phyloP scores from a whole-genome alignment of 2,113 vertebrate species.

The Morone saxatilis region DNA sequence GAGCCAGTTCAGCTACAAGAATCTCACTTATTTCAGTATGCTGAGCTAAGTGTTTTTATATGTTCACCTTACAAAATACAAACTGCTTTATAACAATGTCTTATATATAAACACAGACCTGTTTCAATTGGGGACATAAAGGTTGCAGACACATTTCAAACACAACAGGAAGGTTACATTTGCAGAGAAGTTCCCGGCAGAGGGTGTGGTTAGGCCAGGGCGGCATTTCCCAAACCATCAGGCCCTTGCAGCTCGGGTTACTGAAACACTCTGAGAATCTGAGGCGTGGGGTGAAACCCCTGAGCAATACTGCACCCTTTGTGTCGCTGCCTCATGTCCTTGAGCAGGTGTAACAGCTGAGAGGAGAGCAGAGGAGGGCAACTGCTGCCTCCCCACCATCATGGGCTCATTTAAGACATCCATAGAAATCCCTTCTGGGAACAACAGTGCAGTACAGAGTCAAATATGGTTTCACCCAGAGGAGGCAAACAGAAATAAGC shows the following conservation, averaged over 20 bases:
- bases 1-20: neutral
- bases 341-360: constrained; percentile 82
- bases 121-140: neutral
- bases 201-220: constrained; percentile 35
- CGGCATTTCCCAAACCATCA: constrained; percentile 17
- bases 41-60: neutral
- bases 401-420: neutral
- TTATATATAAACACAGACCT: neutral
- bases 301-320: constrained; percentile 77
- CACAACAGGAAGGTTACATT: constrained; percentile 3
- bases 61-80: neutral
- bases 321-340: constrained; percentile 59
- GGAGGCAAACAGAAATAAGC: neutral
- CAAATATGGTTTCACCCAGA: constrained; percentile 42
- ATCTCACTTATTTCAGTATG: neutral
- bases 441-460: neutral
- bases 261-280: constrained; percentile 71
- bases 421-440: constrained; percentile 5
- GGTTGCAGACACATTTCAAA: neutral
- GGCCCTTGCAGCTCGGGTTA: constrained; percentile 52
- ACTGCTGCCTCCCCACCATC: constrained; percentile 61
- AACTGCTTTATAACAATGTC: neutral
- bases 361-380: constrained; percentile 55
- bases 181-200: constrained; percentile 42
- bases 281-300: constrained; percentile 56